phyloP scores from a whole-genome alignment of 2,888 invertebrate species.

The Drosophila kanekoi region DNA sequence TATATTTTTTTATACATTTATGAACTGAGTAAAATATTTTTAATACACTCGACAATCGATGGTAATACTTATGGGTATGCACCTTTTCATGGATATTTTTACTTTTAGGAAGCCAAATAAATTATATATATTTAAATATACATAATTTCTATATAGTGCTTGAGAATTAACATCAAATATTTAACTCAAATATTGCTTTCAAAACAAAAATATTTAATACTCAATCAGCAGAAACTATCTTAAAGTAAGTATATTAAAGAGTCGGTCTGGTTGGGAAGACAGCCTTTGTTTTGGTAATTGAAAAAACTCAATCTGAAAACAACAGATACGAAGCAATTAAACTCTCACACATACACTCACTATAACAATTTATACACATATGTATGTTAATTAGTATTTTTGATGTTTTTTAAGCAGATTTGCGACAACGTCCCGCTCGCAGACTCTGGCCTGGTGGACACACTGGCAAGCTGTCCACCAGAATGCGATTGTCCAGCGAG shows the following conservation, averaged over 20 bases:
- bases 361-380: not conserved
- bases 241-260: not conserved
- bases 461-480: slow-evolving; percentile 48
- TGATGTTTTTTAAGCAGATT: slow-evolving; percentile 38
- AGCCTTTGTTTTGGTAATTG: not conserved
- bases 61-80: not conserved
- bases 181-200: not conserved
- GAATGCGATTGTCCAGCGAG: slow-evolving; percentile 57
- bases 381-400: not conserved
- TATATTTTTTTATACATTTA: too few species aligned
- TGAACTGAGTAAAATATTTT: too few species aligned
- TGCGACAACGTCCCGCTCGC: slow-evolving; percentile 62
- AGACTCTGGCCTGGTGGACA: slow-evolving; percentile 56
- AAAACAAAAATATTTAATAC: too few species aligned
- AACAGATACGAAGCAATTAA: not conserved
- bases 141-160: not conserved
- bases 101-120: not conserved
- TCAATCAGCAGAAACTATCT: too few species aligned
- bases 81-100: not conserved
- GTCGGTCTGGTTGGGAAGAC: not conserved
- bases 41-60: too few species aligned
- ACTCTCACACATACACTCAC: not conserved
- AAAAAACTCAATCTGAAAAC: not conserved
- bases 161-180: not conserved
- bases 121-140: too few species aligned